Evolutionary conservation across 1,140 invertebrate genomes (phyloP), one percentile per base, ranked within the genome.

Genomic region (Vanessa atalanta): DNA sequence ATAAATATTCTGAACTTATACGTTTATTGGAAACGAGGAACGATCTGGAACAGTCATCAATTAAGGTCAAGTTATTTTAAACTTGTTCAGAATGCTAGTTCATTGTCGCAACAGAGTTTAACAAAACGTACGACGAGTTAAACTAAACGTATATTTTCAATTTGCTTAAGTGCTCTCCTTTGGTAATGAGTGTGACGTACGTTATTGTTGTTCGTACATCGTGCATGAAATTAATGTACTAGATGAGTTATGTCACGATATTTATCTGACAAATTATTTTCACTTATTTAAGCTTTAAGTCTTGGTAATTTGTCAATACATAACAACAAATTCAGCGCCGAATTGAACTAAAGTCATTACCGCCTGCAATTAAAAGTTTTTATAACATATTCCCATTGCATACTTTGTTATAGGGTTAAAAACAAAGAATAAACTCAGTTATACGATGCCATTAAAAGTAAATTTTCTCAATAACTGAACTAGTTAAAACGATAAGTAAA

Each of bases 1-100:
- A 12, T 51, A 51, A 48, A 16, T 13, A 16, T 31, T 37, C 26
- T n/a, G 15, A 31, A 61, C 51, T 50, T 50, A 66, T 23, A 3
- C 51, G 50, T 26, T 26, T 53, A 31, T 8, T 66, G 65, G 50
- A 55, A 53, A 50, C 5, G 13, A 9, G 20, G 50, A 57, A 53
- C 14, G 23, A 67, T 67, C 65, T 67, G 31, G 65, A 53, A 55
- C 70, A 65, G 15, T 26, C 47, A 26, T 51, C 70, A 53, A 76
- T 61, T 76, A 50, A 72, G 75, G 70, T 72, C 75, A 50, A 65
- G 66, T 57, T 72, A 72, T 76, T 72, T 76, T 69, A 71, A 65
- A 66, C 9, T 37, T n/a, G 57, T n/a, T 63, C 50, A 64, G 55
- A 31, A 71, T n/a, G 31, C 23, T 67, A 67, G 61, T 71, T 65